Evolutionary conservation across 2,888 invertebrate species (phyloP).

Genomic region (Acleris laterana): DNA sequence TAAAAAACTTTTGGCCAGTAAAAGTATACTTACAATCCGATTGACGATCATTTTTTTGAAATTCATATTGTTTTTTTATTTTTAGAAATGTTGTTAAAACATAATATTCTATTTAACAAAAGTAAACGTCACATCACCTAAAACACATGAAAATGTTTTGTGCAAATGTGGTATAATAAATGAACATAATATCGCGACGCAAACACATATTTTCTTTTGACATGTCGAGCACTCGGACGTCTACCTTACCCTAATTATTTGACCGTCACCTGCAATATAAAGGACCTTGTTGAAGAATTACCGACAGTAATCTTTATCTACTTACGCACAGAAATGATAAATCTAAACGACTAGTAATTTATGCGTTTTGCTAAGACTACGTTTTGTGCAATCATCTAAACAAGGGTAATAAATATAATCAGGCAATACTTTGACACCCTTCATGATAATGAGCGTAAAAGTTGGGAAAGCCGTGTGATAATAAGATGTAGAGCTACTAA

Average conservation of each 20-base stretch:
- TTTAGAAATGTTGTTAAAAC: too few species aligned
- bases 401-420: conserved; percentile 28
- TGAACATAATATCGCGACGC: too few species aligned
- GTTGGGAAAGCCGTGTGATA: conserved; percentile 29
- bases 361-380: conserved; percentile 9
- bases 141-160: too few species aligned
- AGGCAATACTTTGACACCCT: conserved; percentile 29
- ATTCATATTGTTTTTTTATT: too few species aligned
- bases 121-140: too few species aligned
- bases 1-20: too few species aligned
- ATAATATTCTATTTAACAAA: too few species aligned
- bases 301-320: conserved; percentile 20
- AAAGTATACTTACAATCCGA: too few species aligned
- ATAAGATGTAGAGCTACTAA: conserved; percentile 18
- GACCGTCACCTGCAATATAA: conserved; percentile 7
- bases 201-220: too few species aligned
- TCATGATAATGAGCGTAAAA: conserved; percentile 41
- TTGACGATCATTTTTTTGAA: too few species aligned
- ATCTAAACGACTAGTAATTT: conserved; percentile 32
- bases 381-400: conserved; percentile 20
- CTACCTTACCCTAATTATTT: not conserved
- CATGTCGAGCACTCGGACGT: too few species aligned
- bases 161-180: too few species aligned
- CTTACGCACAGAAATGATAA: conserved; percentile 24
- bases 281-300: conserved; percentile 20